Evolutionary conservation across 2,797 vertebrate species (phyloP).

Genomic region (Echeneis naucrates): DNA sequence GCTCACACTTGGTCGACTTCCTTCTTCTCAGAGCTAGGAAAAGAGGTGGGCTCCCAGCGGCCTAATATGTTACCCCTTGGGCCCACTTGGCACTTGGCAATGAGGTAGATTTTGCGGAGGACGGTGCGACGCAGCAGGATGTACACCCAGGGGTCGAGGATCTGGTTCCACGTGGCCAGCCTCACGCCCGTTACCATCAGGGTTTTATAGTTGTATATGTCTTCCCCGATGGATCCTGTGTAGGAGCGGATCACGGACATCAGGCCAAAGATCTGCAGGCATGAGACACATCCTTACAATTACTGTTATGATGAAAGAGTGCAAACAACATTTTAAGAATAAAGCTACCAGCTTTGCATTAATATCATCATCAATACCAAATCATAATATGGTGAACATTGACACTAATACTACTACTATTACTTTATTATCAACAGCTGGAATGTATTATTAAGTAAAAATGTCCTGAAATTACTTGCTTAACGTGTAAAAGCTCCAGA

Average conservation of each 20-base stretch:
- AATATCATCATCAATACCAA: background rate
- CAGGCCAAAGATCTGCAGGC: constrained; percentile 86
- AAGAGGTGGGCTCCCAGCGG: constrained; percentile 87
- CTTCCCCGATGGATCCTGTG: constrained; percentile 58
- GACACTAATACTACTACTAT: too few relatives aligned
- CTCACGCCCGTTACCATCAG: constrained; percentile 88
- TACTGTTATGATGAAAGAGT: background rate
- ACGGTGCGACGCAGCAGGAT: constrained; percentile 91
- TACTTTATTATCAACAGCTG: background rate
- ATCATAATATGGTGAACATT: background rate
- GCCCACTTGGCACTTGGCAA: constrained; percentile 79
- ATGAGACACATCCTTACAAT: constrained; percentile 26
- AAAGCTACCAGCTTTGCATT: background rate
- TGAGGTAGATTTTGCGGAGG: constrained; percentile 87
- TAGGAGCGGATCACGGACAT: constrained; percentile 83
- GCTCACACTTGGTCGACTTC: constrained; percentile 79
- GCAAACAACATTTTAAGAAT: background rate
- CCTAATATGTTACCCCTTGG: constrained; percentile 75
- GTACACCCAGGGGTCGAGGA: constrained; percentile 94
- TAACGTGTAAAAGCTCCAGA: background rate
- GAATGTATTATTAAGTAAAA: background rate
- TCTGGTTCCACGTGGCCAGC: constrained; percentile 93
- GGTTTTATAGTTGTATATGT: constrained; percentile 73
- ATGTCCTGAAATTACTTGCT: background rate
- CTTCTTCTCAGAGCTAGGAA: constrained; percentile 86